A percentile compares a stretch with the other conserved stretches of the same genome.
These are phyloP conservation scores for Oreochromis spilurus DNA, from an alignment of 2,113 vertebrate species.

Conservation along the genomic window DNA sequence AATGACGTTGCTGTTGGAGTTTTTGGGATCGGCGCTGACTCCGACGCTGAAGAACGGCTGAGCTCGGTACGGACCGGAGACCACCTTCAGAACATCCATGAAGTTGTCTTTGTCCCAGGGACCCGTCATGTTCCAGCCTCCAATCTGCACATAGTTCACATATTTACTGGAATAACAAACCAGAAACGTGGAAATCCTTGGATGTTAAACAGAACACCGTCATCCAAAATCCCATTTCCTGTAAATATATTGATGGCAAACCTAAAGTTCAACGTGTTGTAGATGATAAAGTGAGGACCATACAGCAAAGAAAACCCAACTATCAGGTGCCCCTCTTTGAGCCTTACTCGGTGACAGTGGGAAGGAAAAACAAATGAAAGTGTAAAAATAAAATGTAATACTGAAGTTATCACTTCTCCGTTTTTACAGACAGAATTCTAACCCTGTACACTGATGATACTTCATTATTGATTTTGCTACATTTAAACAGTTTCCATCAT, in stretches of 20 bases:
- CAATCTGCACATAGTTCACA: constrained; percentile 71
- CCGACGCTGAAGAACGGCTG: constrained; percentile 92
- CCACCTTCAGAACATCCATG: constrained; percentile 90
- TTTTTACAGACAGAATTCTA: neutral
- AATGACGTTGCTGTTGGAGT: constrained; percentile 95
- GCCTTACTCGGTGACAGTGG: neutral
- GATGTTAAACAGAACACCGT: neutral
- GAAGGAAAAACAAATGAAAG: neutral
- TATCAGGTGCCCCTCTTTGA: neutral
- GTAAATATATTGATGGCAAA: neutral
- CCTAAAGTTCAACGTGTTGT: neutral
- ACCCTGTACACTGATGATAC: neutral
- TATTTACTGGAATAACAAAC: neutral
- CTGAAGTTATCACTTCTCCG: neutral
- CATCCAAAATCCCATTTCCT: neutral
- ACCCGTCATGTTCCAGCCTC: constrained; percentile 92
- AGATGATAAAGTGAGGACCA: neutral
- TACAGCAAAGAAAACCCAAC: neutral
- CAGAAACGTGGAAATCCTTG: neutral
- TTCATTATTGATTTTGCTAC: neutral
- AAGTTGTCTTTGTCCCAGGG: constrained; percentile 92
- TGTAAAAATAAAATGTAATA: neutral
- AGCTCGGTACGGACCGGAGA: constrained; percentile 88
- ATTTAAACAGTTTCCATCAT: neutral
- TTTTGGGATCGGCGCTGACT: constrained; percentile 89